Conservation (phyloP, 2,888 invertebrate genomes). For the Rugalucina vietnamica region DNA sequence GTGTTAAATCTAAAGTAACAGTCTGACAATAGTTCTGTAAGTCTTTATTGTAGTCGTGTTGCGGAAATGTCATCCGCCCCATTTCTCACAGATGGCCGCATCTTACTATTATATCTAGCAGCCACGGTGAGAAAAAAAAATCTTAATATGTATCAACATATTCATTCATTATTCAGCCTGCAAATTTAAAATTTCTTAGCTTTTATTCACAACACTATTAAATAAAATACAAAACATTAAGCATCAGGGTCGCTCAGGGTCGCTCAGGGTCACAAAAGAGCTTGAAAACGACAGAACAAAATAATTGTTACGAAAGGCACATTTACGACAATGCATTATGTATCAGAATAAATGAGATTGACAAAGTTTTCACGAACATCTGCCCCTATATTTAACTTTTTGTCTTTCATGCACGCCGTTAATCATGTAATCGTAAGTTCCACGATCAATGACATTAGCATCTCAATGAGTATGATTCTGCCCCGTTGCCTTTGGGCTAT, state of each 20-base stretch:
- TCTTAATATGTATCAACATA: no score
- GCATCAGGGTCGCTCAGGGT: no score
- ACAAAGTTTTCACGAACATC: slow-evolving; percentile 50
- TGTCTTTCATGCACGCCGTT: not conserved
- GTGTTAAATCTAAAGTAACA: slow-evolving; percentile 14
- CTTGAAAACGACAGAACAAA: no score
- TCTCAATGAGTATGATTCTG: slow-evolving; percentile 37
- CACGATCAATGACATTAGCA: slow-evolving; percentile 35
- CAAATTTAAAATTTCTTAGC: no score
- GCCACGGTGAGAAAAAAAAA: no score
- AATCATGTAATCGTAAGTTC: slow-evolving; percentile 12
- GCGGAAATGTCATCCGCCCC: slow-evolving; percentile 6
- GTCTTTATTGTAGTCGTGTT: not conserved
- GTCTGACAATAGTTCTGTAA: not conserved
- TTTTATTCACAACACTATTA: no score
- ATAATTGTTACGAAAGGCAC: no score
- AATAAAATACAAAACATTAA: no score
- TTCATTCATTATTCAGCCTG: no score
- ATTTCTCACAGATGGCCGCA: slow-evolving; percentile 5
- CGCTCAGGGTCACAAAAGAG: no score
- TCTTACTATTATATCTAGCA: slow-evolving; percentile 9
- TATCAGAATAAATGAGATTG: slow-evolving; percentile 32
- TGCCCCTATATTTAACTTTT: slow-evolving; percentile 55
- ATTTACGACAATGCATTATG: slow-evolving; percentile 56
- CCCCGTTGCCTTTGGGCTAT: not conserved